Percentiles rank a stretch among this genome's conserved stretches.
phyloP scores from a whole-genome alignment of 1,140 invertebrate genomes.

The Lepidurus couesii region DNA sequence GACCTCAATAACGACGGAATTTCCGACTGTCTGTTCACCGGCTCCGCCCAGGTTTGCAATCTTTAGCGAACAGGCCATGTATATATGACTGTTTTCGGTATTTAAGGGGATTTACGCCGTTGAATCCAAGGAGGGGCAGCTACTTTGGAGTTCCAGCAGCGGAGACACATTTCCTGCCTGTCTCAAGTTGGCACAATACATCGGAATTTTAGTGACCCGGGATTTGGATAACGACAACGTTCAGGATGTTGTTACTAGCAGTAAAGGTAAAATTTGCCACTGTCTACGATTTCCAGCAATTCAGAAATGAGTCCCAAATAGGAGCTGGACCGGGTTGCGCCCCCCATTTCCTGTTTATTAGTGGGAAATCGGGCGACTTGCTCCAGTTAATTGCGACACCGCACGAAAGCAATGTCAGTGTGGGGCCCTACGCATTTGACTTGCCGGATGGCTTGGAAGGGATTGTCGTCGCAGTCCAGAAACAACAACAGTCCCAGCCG shows the following conservation, averaged over 20 bases:
- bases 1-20: constrained; percentile 29
- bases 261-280: background rate
- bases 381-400: constrained; percentile 11
- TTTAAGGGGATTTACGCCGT: background rate
- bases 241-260: background rate
- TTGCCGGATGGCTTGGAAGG: constrained; percentile 8
- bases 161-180: background rate
- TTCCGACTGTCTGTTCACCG: constrained; percentile 25
- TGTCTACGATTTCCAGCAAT: background rate
- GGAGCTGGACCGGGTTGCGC: background rate
- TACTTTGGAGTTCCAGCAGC: background rate
- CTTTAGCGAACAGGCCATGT: background rate
- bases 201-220: background rate
- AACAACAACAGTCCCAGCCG: constrained; percentile 5
- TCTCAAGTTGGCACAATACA: background rate
- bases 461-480: background rate
- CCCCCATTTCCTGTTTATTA: constrained; percentile 14
- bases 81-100: background rate
- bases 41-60: constrained; percentile 25
- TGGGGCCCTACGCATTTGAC: constrained; percentile 12
- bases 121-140: background rate
- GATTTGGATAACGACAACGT: constrained; percentile 8
- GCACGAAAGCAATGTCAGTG: constrained; percentile 7
- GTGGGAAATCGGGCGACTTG: constrained; percentile 4
- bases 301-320: background rate